Base-by-base conservation (phyloP, 1,140 invertebrate genomes). In the Aradophagus sp. region DNA sequence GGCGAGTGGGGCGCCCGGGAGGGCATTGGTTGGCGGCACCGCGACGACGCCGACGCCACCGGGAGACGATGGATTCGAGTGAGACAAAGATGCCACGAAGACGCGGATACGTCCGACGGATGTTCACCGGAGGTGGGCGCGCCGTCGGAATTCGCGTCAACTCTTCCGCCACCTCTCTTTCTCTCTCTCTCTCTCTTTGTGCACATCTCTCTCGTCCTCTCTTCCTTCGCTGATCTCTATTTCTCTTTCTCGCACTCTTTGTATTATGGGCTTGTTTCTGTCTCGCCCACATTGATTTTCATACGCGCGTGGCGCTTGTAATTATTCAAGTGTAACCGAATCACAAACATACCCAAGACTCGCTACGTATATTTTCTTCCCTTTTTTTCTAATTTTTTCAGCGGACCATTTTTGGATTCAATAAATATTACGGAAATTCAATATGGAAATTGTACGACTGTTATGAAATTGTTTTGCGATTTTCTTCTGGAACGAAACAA, bases 211-310 rank as follows among this genome's bases (percentile, higher is more conserved):
- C n/a, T n/a, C n/a, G n/a, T n/a, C n/a, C n/a, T n/a, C n/a, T n/a
- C n/a, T n/a, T n/a, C n/a, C n/a, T n/a, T n/a, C n/a, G n/a, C n/a
- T n/a, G n/a, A n/a, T n/a, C n/a, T n/a, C n/a, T n/a, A n/a, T n/a
- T n/a, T n/a, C n/a, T n/a, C n/a, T n/a, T n/a, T n/a, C n/a, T n/a
- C n/a, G n/a, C n/a, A n/a, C n/a, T 55, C 42, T 39, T 5, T 29
- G 13, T 36, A 39, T 42, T 23, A 35, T 13, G 5, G 38, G 45
- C 16, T 12, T 44, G 15, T 68, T 62, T 34, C 72, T 41, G 52
- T 44, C 53, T 32, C 61, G 42, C 52, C 14, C 48, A n/a, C n/a
- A 61, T 61, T 35, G 56, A 69, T 61, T 69, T 69, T 69, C 65
- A 39, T 68, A 52, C 39, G 35, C 8, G 15, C 50, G 27, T 29